Percentiles rank a stretch among this genome's conserved stretches.
phyloP scores from a whole-genome alignment of 2,113 vertebrate genomes.

The Isichthys henryi region DNA sequence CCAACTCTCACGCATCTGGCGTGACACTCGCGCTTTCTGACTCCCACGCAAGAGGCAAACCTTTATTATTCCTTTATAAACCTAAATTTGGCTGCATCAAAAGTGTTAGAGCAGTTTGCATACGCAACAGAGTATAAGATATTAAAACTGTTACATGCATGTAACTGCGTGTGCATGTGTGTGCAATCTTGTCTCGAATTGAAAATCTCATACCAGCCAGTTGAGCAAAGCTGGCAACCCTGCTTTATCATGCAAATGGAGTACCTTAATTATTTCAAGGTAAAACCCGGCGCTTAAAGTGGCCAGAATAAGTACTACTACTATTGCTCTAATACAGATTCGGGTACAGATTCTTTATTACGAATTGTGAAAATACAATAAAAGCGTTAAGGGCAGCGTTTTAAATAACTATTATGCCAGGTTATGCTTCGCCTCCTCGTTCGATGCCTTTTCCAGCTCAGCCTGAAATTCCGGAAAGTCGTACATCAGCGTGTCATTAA shows the following conservation, averaged over 20 bases:
- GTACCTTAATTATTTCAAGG: background rate
- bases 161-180: background rate
- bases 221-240: background rate
- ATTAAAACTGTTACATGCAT: background rate
- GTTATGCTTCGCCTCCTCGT: too few species aligned
- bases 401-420: background rate
- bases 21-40: background rate
- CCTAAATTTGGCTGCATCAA: background rate
- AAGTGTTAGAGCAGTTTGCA: background rate
- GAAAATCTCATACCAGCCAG: background rate
- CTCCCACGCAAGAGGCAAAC: background rate
- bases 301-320: background rate
- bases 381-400: background rate
- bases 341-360: background rate
- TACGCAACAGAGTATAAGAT: background rate
- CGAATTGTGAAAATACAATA: background rate
- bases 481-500: conserved; percentile 33
- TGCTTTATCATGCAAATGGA: background rate
- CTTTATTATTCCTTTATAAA: background rate
- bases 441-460: background rate
- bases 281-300: background rate
- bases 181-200: background rate
- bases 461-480: conserved; percentile 13
- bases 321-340: background rate
- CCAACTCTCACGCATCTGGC: background rate